Base-by-base conservation (phyloP, 2,888 invertebrate species). In the Dione vanillae region DNA sequence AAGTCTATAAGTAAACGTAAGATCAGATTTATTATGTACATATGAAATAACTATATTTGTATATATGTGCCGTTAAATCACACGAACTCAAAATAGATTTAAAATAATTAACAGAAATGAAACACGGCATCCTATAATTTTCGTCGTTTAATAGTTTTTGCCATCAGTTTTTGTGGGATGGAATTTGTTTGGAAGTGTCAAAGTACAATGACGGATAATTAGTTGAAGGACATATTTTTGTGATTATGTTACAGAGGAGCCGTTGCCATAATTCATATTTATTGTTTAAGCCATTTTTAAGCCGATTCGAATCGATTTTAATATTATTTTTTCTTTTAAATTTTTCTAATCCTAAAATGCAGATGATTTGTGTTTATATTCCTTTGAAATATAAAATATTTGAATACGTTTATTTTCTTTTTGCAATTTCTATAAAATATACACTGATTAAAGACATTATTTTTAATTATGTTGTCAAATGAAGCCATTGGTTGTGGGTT, bases 191-290 rank as follows among this genome's bases (percentile, higher is more conserved):
- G 65, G 73, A 82, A 82, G 88, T 86, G 89, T 89, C 87, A 89
- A 86, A 79, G 82, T 81, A 80, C 85, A 80, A 82, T 77, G 81
- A 83, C 82, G 86, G 82, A 79, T 85, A 86, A 90, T 90, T 91
- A 88, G 87, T 83, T 74, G 45, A 70, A 76, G 76, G 83, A 85
- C 87, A 87, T 87, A 85, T 90, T 89, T 82, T 70, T 51, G 79
- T 87, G 83, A 87, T 89, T 84, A 83, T 61, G 67, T 78, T 75
- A 74, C 72, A 75, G 51, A 70, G 65, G 19, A 65, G 72, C 47
- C 54, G 70, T 79, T 80, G 84, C 82, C 87, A 86, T 82, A 80
- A 76, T 82, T 82, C 73, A 80, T 82, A 86, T 88, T 84, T 84
- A 87, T 85, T 77, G 76, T 78, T 47, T 67, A 37, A 12, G 51